Evolutionary conservation across 92 coral and sea anemone species (phyloP).

Genomic region (Epizoanthus rinbou): DNA sequence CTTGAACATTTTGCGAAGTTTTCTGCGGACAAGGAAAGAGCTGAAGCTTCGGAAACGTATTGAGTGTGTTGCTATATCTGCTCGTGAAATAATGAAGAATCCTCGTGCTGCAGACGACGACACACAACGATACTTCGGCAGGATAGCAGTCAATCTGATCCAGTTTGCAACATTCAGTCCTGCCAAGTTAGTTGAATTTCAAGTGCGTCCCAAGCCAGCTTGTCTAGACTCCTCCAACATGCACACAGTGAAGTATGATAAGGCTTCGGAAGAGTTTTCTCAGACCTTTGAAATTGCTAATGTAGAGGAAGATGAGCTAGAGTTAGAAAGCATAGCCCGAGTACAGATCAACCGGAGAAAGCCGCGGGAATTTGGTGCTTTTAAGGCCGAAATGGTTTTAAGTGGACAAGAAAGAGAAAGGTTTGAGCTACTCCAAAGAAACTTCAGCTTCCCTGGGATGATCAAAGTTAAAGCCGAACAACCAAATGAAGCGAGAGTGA

Average conservation of each 20-base stretch:
- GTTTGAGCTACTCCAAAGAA: neutral
- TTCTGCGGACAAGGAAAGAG: neutral
- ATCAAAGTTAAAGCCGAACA: neutral
- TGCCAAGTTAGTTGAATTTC: slow-evolving; percentile 4
- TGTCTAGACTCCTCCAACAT: too few species aligned
- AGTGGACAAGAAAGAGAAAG: neutral
- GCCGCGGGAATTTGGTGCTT: neutral
- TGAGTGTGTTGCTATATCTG: neutral
- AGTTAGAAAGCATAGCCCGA: neutral
- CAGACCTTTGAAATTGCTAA: slow-evolving; percentile 1
- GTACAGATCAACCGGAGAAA: neutral
- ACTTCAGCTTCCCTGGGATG: neutral
- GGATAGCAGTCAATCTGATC: neutral
- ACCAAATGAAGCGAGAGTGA: neutral
- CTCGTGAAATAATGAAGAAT: neutral
- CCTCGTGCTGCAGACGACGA: neutral
- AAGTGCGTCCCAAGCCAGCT: neutral
- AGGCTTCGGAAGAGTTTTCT: neutral
- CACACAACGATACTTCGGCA: neutral
- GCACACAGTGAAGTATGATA: neutral
- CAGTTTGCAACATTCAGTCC: slow-evolving; percentile 1
- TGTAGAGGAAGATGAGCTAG: neutral
- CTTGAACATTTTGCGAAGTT: neutral
- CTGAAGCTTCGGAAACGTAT: neutral
- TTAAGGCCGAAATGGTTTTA: neutral